Percentiles rank a stretch among this genome's conserved stretches.
phyloP scores from a whole-genome alignment of 2,113 vertebrate species.

The Dipodomys stephensi region DNA sequence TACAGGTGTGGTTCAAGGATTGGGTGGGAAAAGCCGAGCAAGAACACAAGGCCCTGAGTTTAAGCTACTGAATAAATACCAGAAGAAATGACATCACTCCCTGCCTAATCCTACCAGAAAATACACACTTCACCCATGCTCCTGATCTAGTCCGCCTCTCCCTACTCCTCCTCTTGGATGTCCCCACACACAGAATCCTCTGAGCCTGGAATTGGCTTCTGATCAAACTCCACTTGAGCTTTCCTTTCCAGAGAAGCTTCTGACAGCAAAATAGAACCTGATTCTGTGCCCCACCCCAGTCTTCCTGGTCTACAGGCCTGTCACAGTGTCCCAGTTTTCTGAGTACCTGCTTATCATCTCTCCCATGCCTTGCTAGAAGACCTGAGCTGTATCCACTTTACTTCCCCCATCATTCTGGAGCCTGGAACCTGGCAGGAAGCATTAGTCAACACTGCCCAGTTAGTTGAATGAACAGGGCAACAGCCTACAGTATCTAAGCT shows the following conservation, averaged over 20 bases:
- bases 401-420: fast-evolving
- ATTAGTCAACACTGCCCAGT: fast-evolving
- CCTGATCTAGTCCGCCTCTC: neutral
- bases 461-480: neutral
- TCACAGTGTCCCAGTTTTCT: neutral
- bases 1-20: too few relatives aligned
- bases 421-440: neutral
- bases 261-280: neutral
- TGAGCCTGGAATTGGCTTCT: neutral
- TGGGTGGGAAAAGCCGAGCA: too few relatives aligned
- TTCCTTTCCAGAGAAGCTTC: neutral
- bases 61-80: neutral
- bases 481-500: neutral
- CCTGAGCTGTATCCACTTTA: fast-evolving
- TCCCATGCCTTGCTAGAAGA: neutral
- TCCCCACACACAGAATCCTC: neutral
- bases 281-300: neutral
- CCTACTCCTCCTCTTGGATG: neutral
- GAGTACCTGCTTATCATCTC: neutral
- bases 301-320: neutral
- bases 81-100: neutral
- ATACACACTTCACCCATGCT: neutral
- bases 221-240: neutral
- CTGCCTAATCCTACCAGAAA: neutral
- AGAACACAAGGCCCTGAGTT: too few relatives aligned